Conservation (phyloP, 2,888 invertebrate genomes). For the Caenorhabditis virilis region DNA sequence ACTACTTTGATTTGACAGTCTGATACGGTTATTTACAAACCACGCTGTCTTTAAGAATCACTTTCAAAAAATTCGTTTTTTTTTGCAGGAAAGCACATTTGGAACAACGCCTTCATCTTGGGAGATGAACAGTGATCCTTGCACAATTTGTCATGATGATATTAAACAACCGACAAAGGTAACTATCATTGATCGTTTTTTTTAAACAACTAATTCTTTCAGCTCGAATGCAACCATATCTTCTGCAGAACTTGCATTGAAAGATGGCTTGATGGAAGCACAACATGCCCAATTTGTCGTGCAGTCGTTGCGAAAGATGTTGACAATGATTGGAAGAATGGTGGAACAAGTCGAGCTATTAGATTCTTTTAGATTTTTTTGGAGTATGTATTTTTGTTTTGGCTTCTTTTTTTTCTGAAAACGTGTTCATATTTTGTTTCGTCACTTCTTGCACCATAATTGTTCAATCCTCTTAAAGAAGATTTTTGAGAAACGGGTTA, state of each 20-base stretch:
- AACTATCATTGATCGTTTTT: neutral
- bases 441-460: too few species aligned
- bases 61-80: conserved; percentile 1
- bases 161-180: conserved; percentile 13
- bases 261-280: conserved; percentile 58
- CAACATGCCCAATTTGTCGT: conserved; percentile 62
- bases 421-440: too few species aligned
- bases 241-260: conserved; percentile 62
- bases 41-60: too few species aligned
- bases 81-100: conserved; percentile 14
- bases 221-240: conserved; percentile 58
- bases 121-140: conserved; percentile 5
- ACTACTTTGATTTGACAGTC: too few species aligned
- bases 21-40: too few species aligned
- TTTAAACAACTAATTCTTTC: conserved; percentile 12
- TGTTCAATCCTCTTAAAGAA: too few species aligned
- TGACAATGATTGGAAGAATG: conserved; percentile 35
- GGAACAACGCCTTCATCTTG: conserved; percentile 4
- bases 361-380: conserved; percentile 13
- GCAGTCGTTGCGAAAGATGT: conserved; percentile 32
- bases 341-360: conserved; percentile 21
- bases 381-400: too few species aligned
- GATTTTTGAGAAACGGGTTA: too few species aligned
- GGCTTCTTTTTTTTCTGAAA: too few species aligned
- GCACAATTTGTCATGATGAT: conserved; percentile 24